Base-by-base conservation (phyloP, 2,113 vertebrate genomes). In the Oreochromis aureus region DNA sequence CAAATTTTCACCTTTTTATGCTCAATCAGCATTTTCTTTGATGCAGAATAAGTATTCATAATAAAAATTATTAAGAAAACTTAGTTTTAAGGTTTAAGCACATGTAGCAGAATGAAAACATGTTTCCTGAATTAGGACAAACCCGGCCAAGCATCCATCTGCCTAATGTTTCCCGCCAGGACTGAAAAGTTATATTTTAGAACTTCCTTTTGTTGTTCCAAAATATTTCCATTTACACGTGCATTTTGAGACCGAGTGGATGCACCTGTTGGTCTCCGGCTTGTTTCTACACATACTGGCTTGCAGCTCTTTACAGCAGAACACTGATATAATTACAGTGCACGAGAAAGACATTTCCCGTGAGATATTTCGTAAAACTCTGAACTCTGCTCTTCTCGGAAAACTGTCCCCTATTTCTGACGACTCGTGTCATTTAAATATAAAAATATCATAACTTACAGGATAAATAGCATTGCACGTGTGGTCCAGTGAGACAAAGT, bases 251-350 rank as follows among this genome's bases (percentile, higher is more conserved):
- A 9, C 16, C 22, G 30, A 63, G 63, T 92, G 92, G 93, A 95
- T 87, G 91, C 92, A 95, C 92, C 93, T 95, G 95, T 85, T 90
- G 82, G 10, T 53, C 30, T 71, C 46, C 54, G 80, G 36, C 39
- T 19, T 69, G 32, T 76, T 39, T 87, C n/a, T 80, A 36, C 89
- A 27, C 85, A 93, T 86, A 82, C 34, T 36, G 34, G n/a, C 81
- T 58, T 83, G 83, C 71, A 81, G 81, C 86, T 22, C 66, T 84
- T 27, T 46, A 82, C 10, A 44, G 12, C 83, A 22, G 54, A 61
- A 4, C 13, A 76, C 19, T 10, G 16, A 85, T 82, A 58, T 78
- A 78, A 78, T n/a, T 53, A 51, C 73, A 78, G 27, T n/a, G 46
- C 5, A 78, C 4, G 10, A 78, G 73, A 78, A 53, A 53, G 46